phyloP scores from a whole-genome alignment of 1,140 invertebrate genomes.

The Cephus cinctus region DNA sequence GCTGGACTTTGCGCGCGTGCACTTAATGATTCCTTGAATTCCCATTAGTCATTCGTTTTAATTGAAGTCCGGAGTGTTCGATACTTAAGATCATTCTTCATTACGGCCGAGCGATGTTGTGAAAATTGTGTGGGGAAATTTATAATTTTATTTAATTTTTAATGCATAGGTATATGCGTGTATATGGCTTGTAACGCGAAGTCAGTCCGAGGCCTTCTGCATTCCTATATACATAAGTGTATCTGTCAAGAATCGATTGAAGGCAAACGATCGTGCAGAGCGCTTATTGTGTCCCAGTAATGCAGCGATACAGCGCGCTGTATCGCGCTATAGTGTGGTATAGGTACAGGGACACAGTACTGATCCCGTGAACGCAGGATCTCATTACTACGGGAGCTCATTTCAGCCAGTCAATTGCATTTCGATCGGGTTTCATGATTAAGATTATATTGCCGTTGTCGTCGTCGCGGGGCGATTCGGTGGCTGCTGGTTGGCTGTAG shows the following conservation, averaged over 20 bases:
- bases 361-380: slow-evolving; percentile 18
- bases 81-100: too few species aligned
- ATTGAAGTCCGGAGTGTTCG: too few species aligned
- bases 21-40: slow-evolving; percentile 20
- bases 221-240: slow-evolving; percentile 46
- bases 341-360: neutral
- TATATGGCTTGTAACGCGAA: slow-evolving; percentile 10
- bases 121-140: too few species aligned
- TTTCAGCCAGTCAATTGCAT: slow-evolving; percentile 42
- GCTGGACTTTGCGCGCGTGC: slow-evolving; percentile 16
- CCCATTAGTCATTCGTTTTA: slow-evolving; percentile 23
- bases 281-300: too few species aligned
- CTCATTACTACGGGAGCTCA: slow-evolving; percentile 42
- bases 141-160: too few species aligned
- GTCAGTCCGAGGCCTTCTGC: slow-evolving; percentile 25
- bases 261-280: slow-evolving; percentile 43
- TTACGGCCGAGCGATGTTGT: too few species aligned
- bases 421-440: slow-evolving; percentile 51
- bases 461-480: too few species aligned
- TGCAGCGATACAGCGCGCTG: slow-evolving; percentile 9
- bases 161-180: slow-evolving; percentile 1
- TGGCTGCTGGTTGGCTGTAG: neutral
- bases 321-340: neutral
- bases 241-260: slow-evolving; percentile 54
- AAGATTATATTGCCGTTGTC: slow-evolving; percentile 36